Evolutionary conservation across 2,888 invertebrate genomes (phyloP), one percentile per base, ranked within the genome.

Genomic region (Campoplex capitator): DNA sequence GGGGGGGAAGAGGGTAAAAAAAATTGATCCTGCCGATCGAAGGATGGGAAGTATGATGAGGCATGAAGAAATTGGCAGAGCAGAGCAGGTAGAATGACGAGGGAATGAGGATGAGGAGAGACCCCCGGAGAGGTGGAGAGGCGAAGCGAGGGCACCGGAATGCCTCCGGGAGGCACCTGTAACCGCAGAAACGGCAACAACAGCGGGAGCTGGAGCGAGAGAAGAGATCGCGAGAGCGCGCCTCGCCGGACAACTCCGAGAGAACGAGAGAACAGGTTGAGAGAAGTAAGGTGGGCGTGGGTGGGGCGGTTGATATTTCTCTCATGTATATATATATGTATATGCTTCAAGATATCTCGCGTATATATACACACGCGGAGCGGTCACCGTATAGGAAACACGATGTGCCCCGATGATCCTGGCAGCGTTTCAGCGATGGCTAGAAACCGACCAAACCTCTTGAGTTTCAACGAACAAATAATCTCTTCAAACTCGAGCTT

Each of bases 111-210:
- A 84, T 83, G 71, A 56, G 16, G 83, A 83, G 88, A 89, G 91
- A 91, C 91, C 91, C 91, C 91, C 91, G 91, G 90, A 91, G 91
- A 92, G 91, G 91, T 84, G 88, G 85, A 87, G 85, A 83, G 88
- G 87, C 74, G 70, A 78, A 85, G 80, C 79, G 87, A 86, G 86
- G 71, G 75, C 76, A 58, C 82, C 79, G 86, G 92, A 93, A 93
- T 93, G 92, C 93, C 93, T 93, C 91, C 91, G 90, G 90, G 91
- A 93, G 92, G 93, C 93, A 94, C 93, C 93, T 93, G 93, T 93
- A 93, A 92, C 92, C 92, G 91, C 91, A 91, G 92, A 80, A 90
- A 91, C 88, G 83, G 88, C 89, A 75, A 73, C 85, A 54, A 77
- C 83, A 76, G 84, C 87, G 70, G 83, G 80, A 86, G 85, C 85